These are phyloP conservation scores for Peromyscus nudipes DNA, from an alignment of 2,797 vertebrate genomes.

Conservation along the genomic window DNA sequence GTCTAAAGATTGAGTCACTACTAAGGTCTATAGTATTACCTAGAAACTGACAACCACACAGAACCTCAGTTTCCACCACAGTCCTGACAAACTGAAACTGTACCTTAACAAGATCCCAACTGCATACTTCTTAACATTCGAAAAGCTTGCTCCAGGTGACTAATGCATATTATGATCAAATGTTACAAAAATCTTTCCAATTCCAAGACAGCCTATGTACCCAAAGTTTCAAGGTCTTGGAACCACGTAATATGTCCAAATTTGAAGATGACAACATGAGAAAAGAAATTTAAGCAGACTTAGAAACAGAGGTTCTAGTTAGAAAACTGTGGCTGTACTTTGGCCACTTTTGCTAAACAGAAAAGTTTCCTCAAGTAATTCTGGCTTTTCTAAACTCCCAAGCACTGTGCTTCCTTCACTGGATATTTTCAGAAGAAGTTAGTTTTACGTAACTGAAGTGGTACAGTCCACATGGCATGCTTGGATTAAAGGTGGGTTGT, in stretches of 20 bases:
- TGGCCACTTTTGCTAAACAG: not conserved
- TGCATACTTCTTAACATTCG: not conserved
- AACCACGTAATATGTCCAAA: not conserved
- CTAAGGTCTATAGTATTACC: not conserved
- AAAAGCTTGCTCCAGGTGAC: constrained; percentile 3
- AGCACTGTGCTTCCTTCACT: constrained; percentile 23
- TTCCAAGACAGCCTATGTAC: not conserved
- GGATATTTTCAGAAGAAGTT: constrained; percentile 43
- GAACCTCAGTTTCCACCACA: not conserved
- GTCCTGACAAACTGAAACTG: not conserved
- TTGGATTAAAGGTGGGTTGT: not conserved
- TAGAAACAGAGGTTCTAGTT: not conserved
- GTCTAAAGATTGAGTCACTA: not conserved
- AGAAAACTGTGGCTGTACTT: not conserved
- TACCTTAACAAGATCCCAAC: not conserved
- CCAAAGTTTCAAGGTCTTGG: not conserved
- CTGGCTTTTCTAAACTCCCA: not conserved
- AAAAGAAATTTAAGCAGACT: not conserved
- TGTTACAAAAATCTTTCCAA: not conserved
- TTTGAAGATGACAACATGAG: not conserved
- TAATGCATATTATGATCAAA: not conserved
- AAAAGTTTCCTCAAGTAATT: not conserved
- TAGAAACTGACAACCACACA: not conserved
- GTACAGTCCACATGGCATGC: not conserved
- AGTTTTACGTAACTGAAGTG: not conserved